Evolutionary conservation across 1,140 invertebrate species (phyloP), one percentile per base, ranked within the genome.

Genomic region (Trichomalopsis sarcophagae): DNA sequence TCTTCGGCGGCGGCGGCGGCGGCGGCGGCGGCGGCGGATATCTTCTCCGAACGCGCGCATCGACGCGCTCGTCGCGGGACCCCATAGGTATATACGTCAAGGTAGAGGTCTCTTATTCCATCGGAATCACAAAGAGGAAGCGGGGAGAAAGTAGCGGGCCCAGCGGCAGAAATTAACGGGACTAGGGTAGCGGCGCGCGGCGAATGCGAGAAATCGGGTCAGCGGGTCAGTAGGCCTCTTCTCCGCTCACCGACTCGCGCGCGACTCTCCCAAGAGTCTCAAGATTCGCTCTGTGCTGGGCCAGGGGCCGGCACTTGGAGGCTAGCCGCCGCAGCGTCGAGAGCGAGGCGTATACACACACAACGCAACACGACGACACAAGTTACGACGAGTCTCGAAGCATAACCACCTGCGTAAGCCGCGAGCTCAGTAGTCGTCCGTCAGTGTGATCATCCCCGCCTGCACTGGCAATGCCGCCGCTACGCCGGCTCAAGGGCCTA

Each of bases 81-180:
- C 55, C 6, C n/a, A 23, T 23, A 71, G 3, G 1, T 23, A 71
- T 10, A 23, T 27, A 7, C 9, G 40, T 40, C 5, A 7, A 40
- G 5, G 9, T 40, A 40, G 40, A 40, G 40, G 40, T 40, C 40
- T 40, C 40, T 40, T n/a, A n/a, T 40, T 40, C 40, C 40, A 40
- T 55, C 14, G 14, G 2, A n/a, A n/a, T n/a, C 50, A 13, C 50
- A 14, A 14, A 55, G 50, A n/a, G 66, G 33, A 68, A 33, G 50
- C 44, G 69, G 30, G 77, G 85, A 82, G 85, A 82, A 86, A 86
- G 84, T 86, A 82, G 78, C 68, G 68, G 68, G 74, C 80, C 44
- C 73, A 23, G 14, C 36, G 62, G 23, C 44, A 50, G 74, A 27
- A 40, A 85, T 75, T 85, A 85, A 82, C 84, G 84, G 84, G 79